Base-by-base conservation (phyloP, 2,797 vertebrate species). In the Pangasius krempfi region DNA sequence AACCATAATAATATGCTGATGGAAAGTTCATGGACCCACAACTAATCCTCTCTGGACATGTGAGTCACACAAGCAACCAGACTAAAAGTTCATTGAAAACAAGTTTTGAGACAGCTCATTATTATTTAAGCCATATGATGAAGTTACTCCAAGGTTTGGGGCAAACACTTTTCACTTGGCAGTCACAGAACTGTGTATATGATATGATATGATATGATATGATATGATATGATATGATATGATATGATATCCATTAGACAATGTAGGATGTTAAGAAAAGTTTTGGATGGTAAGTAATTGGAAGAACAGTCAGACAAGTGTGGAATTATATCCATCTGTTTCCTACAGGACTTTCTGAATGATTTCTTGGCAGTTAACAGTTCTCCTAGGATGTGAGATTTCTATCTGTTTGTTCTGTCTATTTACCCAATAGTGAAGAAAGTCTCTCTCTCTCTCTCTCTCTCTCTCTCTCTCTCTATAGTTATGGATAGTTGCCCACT, bases 361-460 rank as follows among this genome's bases (percentile, higher is more conserved):
- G 20, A 84, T 62, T 73, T 66, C 70, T 87, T 85, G 87, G 85
- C 89, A 88, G 91, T 93, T 92, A 92, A 89, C 76, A 70, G 79
- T 91, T 91, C 88, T 90, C 86, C 86, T 44, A 88, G 89, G 89
- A 93, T 68, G 76, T 87, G 44, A 82, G 89, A 91, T 93, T 83
- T n/a, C 76, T 88, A 91, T 92, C 83, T 93, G 90, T 94, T 92
- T 90, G 90, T 87, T 92, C 18, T 93, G 88, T 90, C 89, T 92
- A 62, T 95, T 92, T 93, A 88, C 90, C 92, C 89, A 90, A 89
- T 78, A 87, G 14, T 86, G 78, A 72, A 86, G 83, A 50, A 87
- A 82, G 8, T n/a, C 80, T 72, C 22, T 37, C 27, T 80, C 80
- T 76, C 70, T 68, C 80, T n/a, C 80, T 88, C 73, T 62, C 58